Conservation (phyloP, 2,113 vertebrate genomes). For the Serilophus lunatus region DNA sequence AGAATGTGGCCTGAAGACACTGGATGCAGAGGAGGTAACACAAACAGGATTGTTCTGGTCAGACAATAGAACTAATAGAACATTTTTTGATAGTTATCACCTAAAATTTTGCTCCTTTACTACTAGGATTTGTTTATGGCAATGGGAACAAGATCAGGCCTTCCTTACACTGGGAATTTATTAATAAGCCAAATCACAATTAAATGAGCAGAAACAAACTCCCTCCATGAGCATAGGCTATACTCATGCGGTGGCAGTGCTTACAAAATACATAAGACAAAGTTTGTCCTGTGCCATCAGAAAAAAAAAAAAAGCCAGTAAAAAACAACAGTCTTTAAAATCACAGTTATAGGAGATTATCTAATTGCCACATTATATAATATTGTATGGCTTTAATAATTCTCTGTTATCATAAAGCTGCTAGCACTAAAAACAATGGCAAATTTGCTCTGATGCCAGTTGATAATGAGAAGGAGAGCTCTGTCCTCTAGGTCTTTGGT, state of each 20-base stretch:
- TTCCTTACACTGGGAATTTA: background rate
- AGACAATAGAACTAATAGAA: background rate
- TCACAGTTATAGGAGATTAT: background rate
- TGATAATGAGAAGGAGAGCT: background rate
- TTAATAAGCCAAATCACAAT: background rate
- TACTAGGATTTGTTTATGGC: background rate
- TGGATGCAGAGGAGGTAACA: background rate
- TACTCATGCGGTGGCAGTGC: background rate
- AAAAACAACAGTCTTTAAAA: background rate
- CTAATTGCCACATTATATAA: conserved; percentile 24
- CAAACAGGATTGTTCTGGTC: background rate
- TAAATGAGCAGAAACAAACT: background rate
- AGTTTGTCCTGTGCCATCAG: background rate
- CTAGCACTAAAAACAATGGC: background rate
- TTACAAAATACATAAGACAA: background rate
- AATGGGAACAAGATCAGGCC: background rate
- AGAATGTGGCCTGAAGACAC: background rate
- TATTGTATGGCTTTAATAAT: conserved; percentile 9
- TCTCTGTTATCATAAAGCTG: conserved; percentile 16
- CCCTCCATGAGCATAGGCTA: background rate
- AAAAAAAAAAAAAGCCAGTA: background rate
- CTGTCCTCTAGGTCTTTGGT: background rate
- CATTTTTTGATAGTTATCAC: background rate
- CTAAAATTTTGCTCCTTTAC: background rate
- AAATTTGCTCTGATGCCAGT: background rate